Evolutionary conservation across 2,888 invertebrate species (phyloP), one percentile per base, ranked within the genome.

Genomic region (Chrysolina haemoptera): DNA sequence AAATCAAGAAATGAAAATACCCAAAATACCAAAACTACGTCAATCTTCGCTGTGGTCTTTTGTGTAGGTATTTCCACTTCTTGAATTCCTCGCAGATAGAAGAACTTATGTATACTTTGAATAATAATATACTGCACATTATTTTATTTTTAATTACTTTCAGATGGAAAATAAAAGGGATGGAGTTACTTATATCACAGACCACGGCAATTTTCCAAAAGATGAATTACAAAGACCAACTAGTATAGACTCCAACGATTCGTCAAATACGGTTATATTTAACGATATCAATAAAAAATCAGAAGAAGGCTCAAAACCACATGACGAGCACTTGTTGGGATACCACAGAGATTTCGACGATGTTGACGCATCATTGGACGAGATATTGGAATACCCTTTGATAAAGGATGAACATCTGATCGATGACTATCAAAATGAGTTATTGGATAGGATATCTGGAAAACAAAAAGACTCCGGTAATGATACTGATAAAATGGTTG

Each of bases 241-340:
- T 63, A 84, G 83, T 76, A 79, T 80, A 48, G 81, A 80, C 55
- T 85, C 85, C 0, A 74, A 77, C 12, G 84, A 84, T 75, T 84
- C 84, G 0, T 76, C 76, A 16, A 79, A 78, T 16, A 85, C 85
- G 12, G 83, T 85, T 11, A 82, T 85, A 41, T 74, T 74, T 41
- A 82, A 80, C 11, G 68, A 72, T 43, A 27, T 41, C n/a, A 35
- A 40, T 35, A 68, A 76, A n/a, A 50, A 27, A 14, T 41, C 59
- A 20, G 67, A 70, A 16, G 67, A 63, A 35, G 16, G 27, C 18
- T 27, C 59, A 20, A 16, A n/a, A n/a, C 55, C 41, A 59, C 65
- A 69, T 41, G 59, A 48, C 12, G 55, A 67, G 1, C 18, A 41
- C 18, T 43, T 46, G 35, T 43, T 50, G 2, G 59, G 27, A 18